Evolutionary conservation across 2,888 invertebrate genomes (phyloP).

Genomic region (Seira musarum): DNA sequence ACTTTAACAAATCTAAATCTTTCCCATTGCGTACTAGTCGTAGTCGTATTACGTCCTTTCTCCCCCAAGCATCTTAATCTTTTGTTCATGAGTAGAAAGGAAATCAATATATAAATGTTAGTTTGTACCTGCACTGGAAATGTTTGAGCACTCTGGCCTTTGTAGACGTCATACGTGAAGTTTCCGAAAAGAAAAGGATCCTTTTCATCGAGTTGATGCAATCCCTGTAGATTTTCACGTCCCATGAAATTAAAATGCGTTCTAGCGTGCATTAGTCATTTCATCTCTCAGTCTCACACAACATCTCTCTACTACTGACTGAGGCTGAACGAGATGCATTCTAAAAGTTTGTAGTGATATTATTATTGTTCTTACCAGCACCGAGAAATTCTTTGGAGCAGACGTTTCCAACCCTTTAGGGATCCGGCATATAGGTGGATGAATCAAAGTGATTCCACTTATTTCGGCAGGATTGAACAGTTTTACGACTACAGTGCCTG

Average conservation of each 20-base stretch:
- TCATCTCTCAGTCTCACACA: background rate
- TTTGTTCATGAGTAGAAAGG: background rate
- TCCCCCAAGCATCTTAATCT: too few relatives aligned
- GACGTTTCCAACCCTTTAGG: conserved; percentile 27
- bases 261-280: background rate
- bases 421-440: conserved; percentile 33
- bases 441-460: conserved; percentile 41
- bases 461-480: conserved; percentile 31
- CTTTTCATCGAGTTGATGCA: conserved; percentile 20
- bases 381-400: conserved; percentile 34
- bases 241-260: too few relatives aligned
- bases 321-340: too few relatives aligned
- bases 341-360: background rate
- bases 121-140: conserved; percentile 35
- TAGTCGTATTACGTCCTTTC: background rate
- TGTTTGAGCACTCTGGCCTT: background rate
- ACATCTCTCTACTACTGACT: too few relatives aligned
- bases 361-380: conserved; percentile 6
- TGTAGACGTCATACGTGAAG: conserved; percentile 21
- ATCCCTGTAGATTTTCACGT: conserved; percentile 20
- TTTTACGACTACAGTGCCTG: conserved; percentile 25
- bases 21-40: too few relatives aligned
- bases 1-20: too few relatives aligned
- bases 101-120: too few relatives aligned
- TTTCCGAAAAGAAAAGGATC: conserved; percentile 32